These are phyloP conservation scores for Oryzias melastigma DNA, from an alignment of 2,113 vertebrate species.

Conservation along the genomic window DNA sequence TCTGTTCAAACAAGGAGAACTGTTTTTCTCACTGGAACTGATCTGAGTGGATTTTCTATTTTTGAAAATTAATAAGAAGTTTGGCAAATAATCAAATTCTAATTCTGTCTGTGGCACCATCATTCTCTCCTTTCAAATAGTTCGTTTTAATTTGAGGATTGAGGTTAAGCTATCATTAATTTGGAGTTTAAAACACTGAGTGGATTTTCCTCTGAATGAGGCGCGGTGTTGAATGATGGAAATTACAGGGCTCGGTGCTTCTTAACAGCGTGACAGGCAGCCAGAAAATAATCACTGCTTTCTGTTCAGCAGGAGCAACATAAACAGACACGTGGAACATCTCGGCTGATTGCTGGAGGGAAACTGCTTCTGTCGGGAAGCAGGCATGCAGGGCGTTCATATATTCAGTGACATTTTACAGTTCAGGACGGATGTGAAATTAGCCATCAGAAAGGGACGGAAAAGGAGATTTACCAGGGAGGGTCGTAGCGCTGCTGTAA, in stretches of 20 bases:
- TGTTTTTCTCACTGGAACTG: conserved; percentile 5
- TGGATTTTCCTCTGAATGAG: conserved; percentile 55
- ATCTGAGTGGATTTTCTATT: conserved; percentile 40
- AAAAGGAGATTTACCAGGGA: conserved; percentile 32
- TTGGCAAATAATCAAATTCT: conserved; percentile 35
- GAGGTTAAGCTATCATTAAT: conserved; percentile 68
- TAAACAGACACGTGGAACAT: conserved; percentile 33
- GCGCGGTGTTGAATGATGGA: conserved; percentile 43
- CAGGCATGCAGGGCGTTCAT: conserved; percentile 24
- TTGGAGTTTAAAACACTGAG: conserved; percentile 52
- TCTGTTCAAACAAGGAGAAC: conserved; percentile 23
- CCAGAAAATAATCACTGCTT: conserved; percentile 57
- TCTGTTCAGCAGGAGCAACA: conserved; percentile 48
- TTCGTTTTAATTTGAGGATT: conserved; percentile 52
- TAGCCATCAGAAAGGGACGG: conserved; percentile 54
- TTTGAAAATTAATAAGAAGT: conserved; percentile 36
- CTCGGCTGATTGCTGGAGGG: conserved; percentile 44
- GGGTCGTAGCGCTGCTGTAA: conserved; percentile 35
- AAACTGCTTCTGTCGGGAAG: conserved; percentile 34
- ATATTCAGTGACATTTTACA: conserved; percentile 62
- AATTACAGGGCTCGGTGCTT: conserved; percentile 54
- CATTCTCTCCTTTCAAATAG: conserved; percentile 40
- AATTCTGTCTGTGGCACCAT: conserved; percentile 42
- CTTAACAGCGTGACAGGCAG: conserved; percentile 44
- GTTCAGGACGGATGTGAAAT: conserved; percentile 64